Evolutionary conservation across 2,888 invertebrate species (phyloP), one percentile per base, ranked within the genome.

Genomic region (Tetramorium bicarinatum): DNA sequence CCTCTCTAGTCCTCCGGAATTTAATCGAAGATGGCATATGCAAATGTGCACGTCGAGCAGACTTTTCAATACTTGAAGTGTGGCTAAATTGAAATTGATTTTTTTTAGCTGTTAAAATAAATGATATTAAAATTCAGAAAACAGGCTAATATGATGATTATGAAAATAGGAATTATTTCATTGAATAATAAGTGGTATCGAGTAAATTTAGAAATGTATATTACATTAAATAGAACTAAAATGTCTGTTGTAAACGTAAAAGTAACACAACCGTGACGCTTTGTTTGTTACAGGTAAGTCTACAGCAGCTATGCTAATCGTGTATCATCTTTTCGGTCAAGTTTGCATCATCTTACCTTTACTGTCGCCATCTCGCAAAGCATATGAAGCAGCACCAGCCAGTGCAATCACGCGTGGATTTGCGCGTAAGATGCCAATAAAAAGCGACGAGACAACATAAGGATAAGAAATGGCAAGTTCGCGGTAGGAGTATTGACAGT

Each of bases 201-300:
- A 74, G 21, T 25, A 15, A 11, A 54, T 21, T 0, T 59, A 21
- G 25, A 2, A 9, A 71, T 54, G 9, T 8, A 8, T 41, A 15
- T 2, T 38, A n/a, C 15, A 25, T 72, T 1, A 41, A 72, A 72
- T 41, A 56, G 3, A 59, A 59, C 3, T 71, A 38, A 72, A 56
- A 13, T 44, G n/a, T 74, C 8, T 18, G n/a, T 59, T 18, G 15
- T n/a, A 59, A 59, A 59, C 13, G n/a, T n/a, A 59, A 74, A 59
- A 41, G 2, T 74, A 52, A 56, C 11, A 29, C 74, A 67, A 85
- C 83, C 87, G 88, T 89, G 88, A 91, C 89, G 84, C 83, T 85
- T 88, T 84, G 80, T 90, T 91, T 90, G 88, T 92, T 91, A 85
- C 85, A 88, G 90, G 90, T 92, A 92, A 92, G 87, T 89, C 86